phyloP scores from a whole-genome alignment of 2,797 vertebrate species.

The Enteromius anoplus region DNA sequence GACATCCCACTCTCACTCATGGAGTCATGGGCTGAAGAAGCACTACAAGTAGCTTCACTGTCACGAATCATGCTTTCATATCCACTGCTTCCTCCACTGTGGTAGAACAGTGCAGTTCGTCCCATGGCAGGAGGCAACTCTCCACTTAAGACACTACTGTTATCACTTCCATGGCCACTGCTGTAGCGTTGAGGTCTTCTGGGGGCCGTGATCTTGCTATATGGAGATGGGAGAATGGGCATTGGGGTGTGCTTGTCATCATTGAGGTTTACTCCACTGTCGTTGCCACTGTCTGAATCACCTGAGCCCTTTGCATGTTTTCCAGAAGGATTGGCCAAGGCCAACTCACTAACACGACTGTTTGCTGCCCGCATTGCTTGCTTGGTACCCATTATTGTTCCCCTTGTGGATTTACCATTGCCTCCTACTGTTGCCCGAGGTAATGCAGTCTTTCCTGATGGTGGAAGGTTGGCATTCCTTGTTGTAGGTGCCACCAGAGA shows the following conservation, averaged over 20 bases:
- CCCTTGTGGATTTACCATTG: constrained; percentile 83
- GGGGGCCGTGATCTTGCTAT: constrained; percentile 97
- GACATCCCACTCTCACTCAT: constrained; percentile 95
- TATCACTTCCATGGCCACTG: constrained; percentile 97
- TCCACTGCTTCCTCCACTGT: constrained; percentile 95
- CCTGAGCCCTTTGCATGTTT: constrained; percentile 85
- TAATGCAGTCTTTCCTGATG: constrained; percentile 76
- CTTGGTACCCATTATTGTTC: constrained; percentile 97
- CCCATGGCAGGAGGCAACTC: constrained; percentile 96
- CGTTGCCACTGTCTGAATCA: constrained; percentile 92
- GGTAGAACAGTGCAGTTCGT: constrained; percentile 94
- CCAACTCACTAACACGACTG: constrained; percentile 92
- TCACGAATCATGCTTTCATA: constrained; percentile 98
- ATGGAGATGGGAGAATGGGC: constrained; percentile 89
- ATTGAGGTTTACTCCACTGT: constrained; percentile 87
- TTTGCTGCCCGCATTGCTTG: constrained; percentile 95
- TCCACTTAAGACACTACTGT: constrained; percentile 95
- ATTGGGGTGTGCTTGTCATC: constrained; percentile 75
- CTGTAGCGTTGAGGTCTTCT: constrained; percentile 94
- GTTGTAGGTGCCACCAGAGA: constrained; percentile 76
- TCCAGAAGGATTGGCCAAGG: constrained; percentile 75
- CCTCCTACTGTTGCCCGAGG: constrained; percentile 75
- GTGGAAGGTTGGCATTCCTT: constrained; percentile 80
- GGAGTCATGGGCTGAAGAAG: constrained; percentile 95
- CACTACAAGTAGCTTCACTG: constrained; percentile 96